Evolutionary conservation across 1,140 invertebrate species (phyloP), one percentile per base, ranked within the genome.

Genomic region (Babylonia areolata): DNA sequence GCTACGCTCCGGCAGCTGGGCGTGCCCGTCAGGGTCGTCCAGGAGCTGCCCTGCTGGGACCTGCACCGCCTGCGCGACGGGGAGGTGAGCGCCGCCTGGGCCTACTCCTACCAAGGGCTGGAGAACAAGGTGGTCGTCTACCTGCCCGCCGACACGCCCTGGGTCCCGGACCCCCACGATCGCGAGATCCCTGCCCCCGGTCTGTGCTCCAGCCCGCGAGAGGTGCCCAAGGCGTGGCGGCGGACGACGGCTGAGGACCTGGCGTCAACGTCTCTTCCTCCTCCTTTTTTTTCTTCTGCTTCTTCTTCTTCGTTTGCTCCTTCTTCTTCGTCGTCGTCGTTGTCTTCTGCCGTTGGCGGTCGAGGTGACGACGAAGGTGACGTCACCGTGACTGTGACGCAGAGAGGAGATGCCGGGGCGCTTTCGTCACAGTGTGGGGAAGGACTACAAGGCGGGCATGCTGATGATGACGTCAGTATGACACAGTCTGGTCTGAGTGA

Each of bases 51-150:
- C 2, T 86, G 85, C 54, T 54, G 33, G 20, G 58, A 51, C 11
- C 77, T 88, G 37, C 54, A 81, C 35, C 20, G n/a, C 6, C 23
- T 58, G 64, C 20, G 35, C 9, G 46, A 78, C 17, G 58, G 71
- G 42, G 33, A 84, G 39, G 73, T 88, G 28, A 54, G 54, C 46
- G 85, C 81, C 20, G 80, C 77, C 28, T 88, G 87, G 87, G 71
- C 83, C 39, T 88, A 84, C 87, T 71, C 87, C 31, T 88, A 86
- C 79, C 87, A 88, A 42, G 87, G 87, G 37, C 46, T 88, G 85
- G 87, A 88, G 85, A 88, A 86, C 81, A 88, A 84, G 46, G 85
- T 88, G 28, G 75, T 88, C 31, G 64, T 88, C 40, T 88, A 84
- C 46, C 39, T 88, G 2, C 87, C 87, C 23, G 87, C 81, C 3